These are phyloP conservation scores for Chloropsis hardwickii DNA, from an alignment of 2,113 vertebrate genomes.

Conservation along the genomic window DNA sequence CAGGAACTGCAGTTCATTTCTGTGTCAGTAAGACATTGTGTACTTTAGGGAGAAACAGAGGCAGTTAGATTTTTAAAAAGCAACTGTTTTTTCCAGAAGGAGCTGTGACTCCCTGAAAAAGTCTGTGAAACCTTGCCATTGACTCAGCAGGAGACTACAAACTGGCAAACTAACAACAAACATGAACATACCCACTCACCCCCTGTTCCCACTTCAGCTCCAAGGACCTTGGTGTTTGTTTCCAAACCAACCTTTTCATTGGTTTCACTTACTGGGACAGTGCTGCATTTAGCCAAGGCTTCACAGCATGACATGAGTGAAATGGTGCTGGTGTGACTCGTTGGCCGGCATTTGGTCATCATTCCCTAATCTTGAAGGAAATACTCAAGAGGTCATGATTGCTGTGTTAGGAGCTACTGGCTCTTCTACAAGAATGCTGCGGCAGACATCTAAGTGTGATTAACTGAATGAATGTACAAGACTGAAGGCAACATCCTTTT, in stretches of 20 bases:
- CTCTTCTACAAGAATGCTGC: neutral
- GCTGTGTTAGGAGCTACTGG: neutral
- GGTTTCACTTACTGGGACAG: neutral
- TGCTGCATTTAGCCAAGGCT: neutral
- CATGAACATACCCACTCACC: rapidly evolving
- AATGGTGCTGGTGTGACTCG: neutral
- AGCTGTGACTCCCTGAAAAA: neutral
- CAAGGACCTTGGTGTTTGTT: neutral
- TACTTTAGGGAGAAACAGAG: neutral
- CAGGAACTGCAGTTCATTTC: neutral
- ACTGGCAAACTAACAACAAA: neutral
- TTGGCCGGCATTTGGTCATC: neutral
- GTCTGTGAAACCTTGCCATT: neutral
- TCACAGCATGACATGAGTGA: neutral
- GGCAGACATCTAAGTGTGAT: neutral
- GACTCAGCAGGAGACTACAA: neutral
- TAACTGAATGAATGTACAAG: neutral
- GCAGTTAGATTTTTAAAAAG: neutral
- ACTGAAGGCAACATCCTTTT: neutral
- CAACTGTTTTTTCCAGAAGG: neutral
- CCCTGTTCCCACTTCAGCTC: neutral
- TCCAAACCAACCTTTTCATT: neutral
- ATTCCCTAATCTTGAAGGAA: neutral
- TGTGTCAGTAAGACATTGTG: neutral
- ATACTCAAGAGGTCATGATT: neutral